Percentiles rank a stretch among this genome's conserved stretches.
These are phyloP conservation scores for Drosophila sp. DNA, from an alignment of 1,140 invertebrate genomes.

Conservation along the genomic window DNA sequence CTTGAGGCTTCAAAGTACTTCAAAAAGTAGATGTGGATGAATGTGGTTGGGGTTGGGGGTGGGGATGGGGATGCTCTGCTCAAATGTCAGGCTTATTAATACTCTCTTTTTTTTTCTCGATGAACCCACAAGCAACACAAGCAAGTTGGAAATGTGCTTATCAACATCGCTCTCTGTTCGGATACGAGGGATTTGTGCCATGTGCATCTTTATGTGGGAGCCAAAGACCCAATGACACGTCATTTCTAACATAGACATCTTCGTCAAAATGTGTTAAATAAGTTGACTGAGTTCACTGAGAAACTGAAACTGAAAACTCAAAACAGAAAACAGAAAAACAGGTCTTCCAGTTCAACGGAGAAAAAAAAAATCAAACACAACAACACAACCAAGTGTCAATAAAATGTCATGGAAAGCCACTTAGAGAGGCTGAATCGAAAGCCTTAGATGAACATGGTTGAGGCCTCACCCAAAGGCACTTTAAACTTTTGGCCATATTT, in stretches of 20 bases:
- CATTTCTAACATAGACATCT: constrained; percentile 77
- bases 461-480: constrained; percentile 60
- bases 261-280: constrained; percentile 74
- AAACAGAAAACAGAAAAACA: constrained; percentile 48
- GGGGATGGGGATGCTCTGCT: constrained; percentile 48
- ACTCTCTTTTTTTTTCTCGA: constrained; percentile 10
- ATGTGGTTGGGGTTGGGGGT: constrained; percentile 23
- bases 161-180: constrained; percentile 45
- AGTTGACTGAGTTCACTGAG: constrained; percentile 48
- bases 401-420: constrained; percentile 79
- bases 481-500: constrained; percentile 62
- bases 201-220: constrained; percentile 70
- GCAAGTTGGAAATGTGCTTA: constrained; percentile 27
- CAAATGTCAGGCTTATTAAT: constrained; percentile 79
- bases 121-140: constrained; percentile 16
- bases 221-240: constrained; percentile 75
- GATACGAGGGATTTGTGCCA: constrained; percentile 34
- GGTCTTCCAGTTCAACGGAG: constrained; percentile 54
- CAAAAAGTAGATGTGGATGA: constrained; percentile 30
- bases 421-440: constrained; percentile 40
- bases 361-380: constrained; percentile 21
- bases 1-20: constrained; percentile 23
- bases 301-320: constrained; percentile 29
- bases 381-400: constrained; percentile 57
- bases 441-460: constrained; percentile 16